Conservation (phyloP, 2,113 vertebrate species). For the Hemiprocne comata region DNA sequence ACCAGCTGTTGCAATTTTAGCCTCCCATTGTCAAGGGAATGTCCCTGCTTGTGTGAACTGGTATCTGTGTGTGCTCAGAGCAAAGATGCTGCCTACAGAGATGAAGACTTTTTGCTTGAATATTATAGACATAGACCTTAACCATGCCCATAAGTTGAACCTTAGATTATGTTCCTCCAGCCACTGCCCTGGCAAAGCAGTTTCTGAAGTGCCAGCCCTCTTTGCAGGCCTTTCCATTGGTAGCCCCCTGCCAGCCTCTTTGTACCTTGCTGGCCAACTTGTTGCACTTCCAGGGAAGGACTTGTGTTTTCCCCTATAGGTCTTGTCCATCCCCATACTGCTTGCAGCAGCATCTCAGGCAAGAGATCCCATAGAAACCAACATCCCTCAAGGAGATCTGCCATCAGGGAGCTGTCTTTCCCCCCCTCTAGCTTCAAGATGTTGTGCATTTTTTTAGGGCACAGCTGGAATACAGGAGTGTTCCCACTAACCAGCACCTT, state of each 20-base stretch:
- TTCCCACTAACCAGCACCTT: neutral
- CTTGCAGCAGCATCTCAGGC: neutral
- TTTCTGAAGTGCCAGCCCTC: neutral
- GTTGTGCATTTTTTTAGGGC: fast-evolving
- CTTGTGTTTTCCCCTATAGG: neutral
- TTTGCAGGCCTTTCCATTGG: neutral
- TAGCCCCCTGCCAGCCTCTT: neutral
- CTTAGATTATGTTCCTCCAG: neutral
- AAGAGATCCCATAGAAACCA: neutral
- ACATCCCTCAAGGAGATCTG: neutral
- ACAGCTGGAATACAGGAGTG: fast-evolving
- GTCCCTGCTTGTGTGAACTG: neutral
- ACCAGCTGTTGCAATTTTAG: neutral
- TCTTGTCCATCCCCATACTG: neutral
- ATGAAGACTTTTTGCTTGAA: neutral
- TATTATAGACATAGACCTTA: neutral
- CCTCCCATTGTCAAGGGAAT: neutral
- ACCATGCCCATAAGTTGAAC: fast-evolving
- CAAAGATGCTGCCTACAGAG: neutral
- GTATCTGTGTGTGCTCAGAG: neutral
- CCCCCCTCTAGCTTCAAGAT: no score
- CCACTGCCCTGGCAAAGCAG: neutral
- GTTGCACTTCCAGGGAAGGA: neutral
- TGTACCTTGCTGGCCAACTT: neutral
- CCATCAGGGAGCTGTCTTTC: fast-evolving